Evolutionary conservation across 1,140 invertebrate genomes (phyloP), one percentile per base, ranked within the genome.

Genomic region (Cydia strobilella): DNA sequence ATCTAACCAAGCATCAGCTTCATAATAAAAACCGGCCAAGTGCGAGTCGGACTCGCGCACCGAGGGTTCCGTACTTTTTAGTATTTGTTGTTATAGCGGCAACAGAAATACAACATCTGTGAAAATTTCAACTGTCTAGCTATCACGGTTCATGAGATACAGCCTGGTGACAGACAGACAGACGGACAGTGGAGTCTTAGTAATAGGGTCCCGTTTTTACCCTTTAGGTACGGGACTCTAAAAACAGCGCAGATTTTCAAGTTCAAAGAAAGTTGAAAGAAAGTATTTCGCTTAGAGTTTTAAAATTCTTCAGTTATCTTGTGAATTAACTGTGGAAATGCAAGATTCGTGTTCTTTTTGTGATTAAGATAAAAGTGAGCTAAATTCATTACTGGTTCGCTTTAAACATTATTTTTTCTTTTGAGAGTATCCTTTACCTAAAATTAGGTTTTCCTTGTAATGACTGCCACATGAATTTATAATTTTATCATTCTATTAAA

Each of bases 221-320:
- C n/a, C n/a, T n/a, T n/a, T n/a, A n/a, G n/a, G n/a, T n/a, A n/a
- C n/a, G n/a, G n/a, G n/a, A n/a, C n/a, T n/a, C n/a, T n/a, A n/a
- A n/a, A n/a, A 23, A 59, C 18, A 18, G n/a, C 18, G 54, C 18
- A 59, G 54, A 59, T 23, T 59, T 12, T 59, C 23, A 59, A 59
- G 54, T 59, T 23, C 18, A 59, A 59, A 23, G 54, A 59, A 59
- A 45, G 42, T 45, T 45, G 12, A 45, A 45, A 45, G 42, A 45
- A 39, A 59, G 54, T 59, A 59, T 59, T 59, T 59, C 54, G 15
- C 18, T 59, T 59, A 59, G 23, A 59, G 54, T 59, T 59, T 59
- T 59, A 59, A 59, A 0, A 59, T 59, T 59, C 54, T 59, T 23
- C 54, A 4, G 54, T 23, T 20, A 59, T 59, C 54, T 59, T 59